Conservation (phyloP, 2,797 vertebrate species). For the Gambusia yucatana region DNA sequence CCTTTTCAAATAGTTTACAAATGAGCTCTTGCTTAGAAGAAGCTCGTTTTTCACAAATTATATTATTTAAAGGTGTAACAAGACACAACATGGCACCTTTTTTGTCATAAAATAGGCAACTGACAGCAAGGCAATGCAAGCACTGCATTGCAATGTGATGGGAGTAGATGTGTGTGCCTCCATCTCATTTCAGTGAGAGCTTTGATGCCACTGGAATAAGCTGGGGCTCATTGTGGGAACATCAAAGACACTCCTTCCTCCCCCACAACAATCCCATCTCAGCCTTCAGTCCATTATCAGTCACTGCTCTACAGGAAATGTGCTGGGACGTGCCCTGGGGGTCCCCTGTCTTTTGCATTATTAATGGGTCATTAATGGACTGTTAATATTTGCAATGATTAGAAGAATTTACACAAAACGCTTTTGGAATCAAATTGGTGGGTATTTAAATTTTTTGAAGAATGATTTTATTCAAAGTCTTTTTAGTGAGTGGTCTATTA, state of each 20-base stretch:
- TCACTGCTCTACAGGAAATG: slow-evolving; percentile 37
- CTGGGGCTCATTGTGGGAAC: slow-evolving; percentile 61
- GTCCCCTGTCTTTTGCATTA: slow-evolving; percentile 43
- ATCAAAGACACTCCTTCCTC: slow-evolving; percentile 61
- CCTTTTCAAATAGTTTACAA: slow-evolving; percentile 5
- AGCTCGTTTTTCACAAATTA: not conserved
- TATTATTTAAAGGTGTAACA: slow-evolving; percentile 5
- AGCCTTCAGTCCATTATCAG: slow-evolving; percentile 21
- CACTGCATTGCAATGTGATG: slow-evolving; percentile 45
- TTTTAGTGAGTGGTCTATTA: slow-evolving; percentile 18
- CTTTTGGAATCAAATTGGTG: slow-evolving; percentile 30
- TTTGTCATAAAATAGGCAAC: slow-evolving; percentile 24
- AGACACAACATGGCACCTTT: slow-evolving; percentile 28
- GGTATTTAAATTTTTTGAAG: slow-evolving; percentile 29
- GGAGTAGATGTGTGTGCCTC: slow-evolving; percentile 52
- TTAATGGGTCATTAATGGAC: slow-evolving; percentile 54
- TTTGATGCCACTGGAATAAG: slow-evolving; percentile 70
- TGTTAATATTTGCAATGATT: slow-evolving; percentile 57
- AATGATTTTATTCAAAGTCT: slow-evolving; percentile 45
- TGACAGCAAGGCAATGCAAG: slow-evolving; percentile 31
- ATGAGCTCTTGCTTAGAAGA: slow-evolving; percentile 11
- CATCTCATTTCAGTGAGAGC: slow-evolving; percentile 58
- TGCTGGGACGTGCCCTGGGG: slow-evolving; percentile 46
- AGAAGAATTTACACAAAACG: slow-evolving; percentile 26
- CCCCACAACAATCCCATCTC: not conserved